phyloP scores from a whole-genome alignment of 2,797 vertebrate species.

The Avahi laniger region DNA sequence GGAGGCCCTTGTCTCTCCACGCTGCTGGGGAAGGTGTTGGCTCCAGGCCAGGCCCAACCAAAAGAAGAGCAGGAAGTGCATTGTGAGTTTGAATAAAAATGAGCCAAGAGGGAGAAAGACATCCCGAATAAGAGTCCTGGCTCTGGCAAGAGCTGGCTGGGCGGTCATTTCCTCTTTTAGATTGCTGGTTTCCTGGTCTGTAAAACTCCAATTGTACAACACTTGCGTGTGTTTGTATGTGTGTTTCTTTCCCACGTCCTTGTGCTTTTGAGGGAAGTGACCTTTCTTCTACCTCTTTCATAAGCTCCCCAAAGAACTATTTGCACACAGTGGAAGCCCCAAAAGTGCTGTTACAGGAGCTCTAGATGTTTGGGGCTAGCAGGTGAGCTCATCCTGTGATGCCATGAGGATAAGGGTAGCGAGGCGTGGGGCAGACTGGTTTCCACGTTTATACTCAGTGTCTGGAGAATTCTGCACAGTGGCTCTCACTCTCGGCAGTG shows the following conservation, averaged over 20 bases:
- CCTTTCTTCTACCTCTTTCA: constrained; percentile 35
- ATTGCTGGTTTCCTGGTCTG: constrained; percentile 52
- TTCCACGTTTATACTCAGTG: background rate
- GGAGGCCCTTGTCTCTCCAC: background rate
- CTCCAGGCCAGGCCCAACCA: background rate
- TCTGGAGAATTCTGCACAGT: background rate
- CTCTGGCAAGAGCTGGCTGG: background rate
- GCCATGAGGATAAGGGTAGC: too few relatives aligned
- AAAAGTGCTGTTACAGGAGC: background rate
- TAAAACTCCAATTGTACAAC: constrained; percentile 45
- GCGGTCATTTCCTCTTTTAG: constrained; percentile 63
- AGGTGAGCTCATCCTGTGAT: background rate
- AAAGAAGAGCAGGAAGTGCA: background rate
- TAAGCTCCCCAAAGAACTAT: background rate
- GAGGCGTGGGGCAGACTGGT: background rate
- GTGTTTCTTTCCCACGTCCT: constrained; percentile 40
- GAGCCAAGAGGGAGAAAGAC: background rate
- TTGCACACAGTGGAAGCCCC: background rate
- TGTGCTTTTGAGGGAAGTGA: constrained; percentile 56
- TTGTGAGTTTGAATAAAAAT: background rate
- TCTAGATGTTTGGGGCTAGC: background rate
- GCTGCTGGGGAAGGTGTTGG: background rate
- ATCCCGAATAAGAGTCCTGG: background rate
- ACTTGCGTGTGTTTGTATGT: constrained; percentile 11
- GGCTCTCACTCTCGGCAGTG: background rate